Evolutionary conservation across 2,797 vertebrate species (phyloP).

Genomic region (Characodon lateralis): DNA sequence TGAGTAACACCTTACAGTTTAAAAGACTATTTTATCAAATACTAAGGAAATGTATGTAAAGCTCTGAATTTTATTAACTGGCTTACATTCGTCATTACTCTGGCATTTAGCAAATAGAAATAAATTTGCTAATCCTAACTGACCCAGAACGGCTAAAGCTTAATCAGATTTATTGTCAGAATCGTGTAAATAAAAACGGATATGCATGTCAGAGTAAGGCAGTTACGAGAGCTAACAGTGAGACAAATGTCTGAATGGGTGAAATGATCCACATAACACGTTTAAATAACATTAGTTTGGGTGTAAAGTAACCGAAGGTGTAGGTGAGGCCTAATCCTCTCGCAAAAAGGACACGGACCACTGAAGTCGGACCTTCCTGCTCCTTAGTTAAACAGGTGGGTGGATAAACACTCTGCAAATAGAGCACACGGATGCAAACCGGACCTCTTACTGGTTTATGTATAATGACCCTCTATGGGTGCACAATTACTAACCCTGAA

Average conservation of each 20-base stretch:
- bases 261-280: background rate
- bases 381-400: slow-evolving; percentile 4
- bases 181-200: background rate
- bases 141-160: background rate
- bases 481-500: background rate
- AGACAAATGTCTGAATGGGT: slow-evolving; percentile 7
- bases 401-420: slow-evolving; percentile 12
- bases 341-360: slow-evolving; percentile 31
- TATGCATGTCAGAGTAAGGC: too few species aligned
- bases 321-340: slow-evolving; percentile 23
- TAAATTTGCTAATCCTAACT: background rate
- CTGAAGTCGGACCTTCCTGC: background rate
- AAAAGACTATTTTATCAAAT: background rate
- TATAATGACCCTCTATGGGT: background rate
- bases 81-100: background rate
- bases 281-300: background rate
- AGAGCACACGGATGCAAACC: background rate
- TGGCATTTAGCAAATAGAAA: background rate
- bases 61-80: background rate
- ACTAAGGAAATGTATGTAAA: background rate
- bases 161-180: background rate
- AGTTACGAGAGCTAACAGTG: background rate
- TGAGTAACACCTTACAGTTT: background rate
- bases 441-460: background rate
- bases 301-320: slow-evolving; percentile 14